Conservation (phyloP, 2,797 vertebrate species). For the Lagorchestes hirsutus region DNA sequence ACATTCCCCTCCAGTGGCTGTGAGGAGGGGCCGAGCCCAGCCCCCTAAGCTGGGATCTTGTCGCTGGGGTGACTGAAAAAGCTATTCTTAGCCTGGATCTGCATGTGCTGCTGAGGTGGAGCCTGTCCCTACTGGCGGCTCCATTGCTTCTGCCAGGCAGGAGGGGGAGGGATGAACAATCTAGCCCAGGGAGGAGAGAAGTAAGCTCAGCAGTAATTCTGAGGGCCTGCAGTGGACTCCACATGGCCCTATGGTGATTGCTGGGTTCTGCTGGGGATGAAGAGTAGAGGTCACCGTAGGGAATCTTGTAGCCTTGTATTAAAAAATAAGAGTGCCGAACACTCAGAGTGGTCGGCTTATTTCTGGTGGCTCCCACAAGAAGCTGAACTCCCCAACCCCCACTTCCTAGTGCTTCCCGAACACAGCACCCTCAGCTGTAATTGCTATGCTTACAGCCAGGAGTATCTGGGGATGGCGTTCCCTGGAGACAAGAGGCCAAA, state of each 20-base stretch:
- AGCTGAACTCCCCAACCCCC: constrained; percentile 37
- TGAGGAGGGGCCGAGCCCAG: constrained; percentile 56
- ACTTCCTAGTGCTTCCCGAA: constrained; percentile 1
- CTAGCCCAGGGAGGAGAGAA: neutral
- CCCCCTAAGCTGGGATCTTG: constrained; percentile 67
- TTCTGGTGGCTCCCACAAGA: constrained; percentile 24
- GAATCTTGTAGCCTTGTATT: constrained; percentile 55
- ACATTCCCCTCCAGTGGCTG: constrained; percentile 40
- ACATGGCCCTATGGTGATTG: constrained; percentile 11
- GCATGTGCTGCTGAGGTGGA: constrained; percentile 75
- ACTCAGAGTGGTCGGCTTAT: constrained; percentile 10
- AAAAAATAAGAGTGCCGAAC: constrained; percentile 2
- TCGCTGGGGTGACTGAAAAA: constrained; percentile 76
- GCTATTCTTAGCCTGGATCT: constrained; percentile 80
- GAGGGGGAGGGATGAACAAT: neutral
- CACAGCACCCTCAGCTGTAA: constrained; percentile 45
- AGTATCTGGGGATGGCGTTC: constrained; percentile 67
- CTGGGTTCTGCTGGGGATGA: constrained; percentile 54
- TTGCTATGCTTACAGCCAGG: constrained; percentile 61
- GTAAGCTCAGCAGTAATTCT: neutral
- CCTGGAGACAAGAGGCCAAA: constrained; percentile 65
- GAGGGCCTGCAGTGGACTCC: constrained; percentile 24
- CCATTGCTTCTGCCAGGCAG: constrained; percentile 57
- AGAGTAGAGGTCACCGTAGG: constrained; percentile 54
- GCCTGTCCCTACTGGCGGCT: constrained; percentile 72